phyloP scores from a whole-genome alignment of 1,140 invertebrate species.

The Zaprionus vittiger region DNA sequence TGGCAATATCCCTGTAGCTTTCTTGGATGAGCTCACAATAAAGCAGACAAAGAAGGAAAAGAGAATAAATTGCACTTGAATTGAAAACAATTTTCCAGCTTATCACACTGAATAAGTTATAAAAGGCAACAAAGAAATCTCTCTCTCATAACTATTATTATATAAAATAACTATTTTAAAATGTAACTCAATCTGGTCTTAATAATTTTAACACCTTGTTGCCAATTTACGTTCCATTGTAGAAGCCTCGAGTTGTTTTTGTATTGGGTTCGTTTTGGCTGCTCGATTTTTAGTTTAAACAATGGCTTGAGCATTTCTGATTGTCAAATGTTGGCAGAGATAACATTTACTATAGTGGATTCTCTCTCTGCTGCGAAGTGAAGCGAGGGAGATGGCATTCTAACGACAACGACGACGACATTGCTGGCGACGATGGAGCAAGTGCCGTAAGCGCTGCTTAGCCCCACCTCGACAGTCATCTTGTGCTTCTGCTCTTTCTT shows the following conservation, averaged over 20 bases:
- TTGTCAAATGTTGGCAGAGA: conserved; percentile 82
- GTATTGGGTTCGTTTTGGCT: conserved; percentile 21
- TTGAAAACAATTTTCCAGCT: not conserved
- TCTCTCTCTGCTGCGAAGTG: conserved; percentile 44
- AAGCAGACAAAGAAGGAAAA: not conserved
- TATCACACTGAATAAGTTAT: not conserved
- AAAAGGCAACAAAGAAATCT: not conserved
- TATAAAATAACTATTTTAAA: too few species aligned
- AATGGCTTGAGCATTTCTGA: conserved; percentile 80
- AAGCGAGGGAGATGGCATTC: conserved; percentile 65
- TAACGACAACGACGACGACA: conserved; percentile 42
- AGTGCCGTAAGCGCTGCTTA: conserved; percentile 59
- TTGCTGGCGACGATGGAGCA: conserved; percentile 36
- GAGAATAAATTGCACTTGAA: not conserved
- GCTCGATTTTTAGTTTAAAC: conserved; percentile 81
- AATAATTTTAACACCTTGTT: not conserved
- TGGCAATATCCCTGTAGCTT: not conserved
- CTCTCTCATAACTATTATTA: too few species aligned
- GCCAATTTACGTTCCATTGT: conserved; percentile 48
- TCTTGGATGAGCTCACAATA: not conserved
- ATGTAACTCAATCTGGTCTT: too few species aligned
- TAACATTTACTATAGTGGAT: conserved; percentile 80
- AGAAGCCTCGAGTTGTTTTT: conserved; percentile 46
- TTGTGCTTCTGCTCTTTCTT: not conserved
- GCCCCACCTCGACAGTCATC: conserved; percentile 8